Evolutionary conservation across 1,140 invertebrate genomes (phyloP).

Genomic region (Zophobas atratus): DNA sequence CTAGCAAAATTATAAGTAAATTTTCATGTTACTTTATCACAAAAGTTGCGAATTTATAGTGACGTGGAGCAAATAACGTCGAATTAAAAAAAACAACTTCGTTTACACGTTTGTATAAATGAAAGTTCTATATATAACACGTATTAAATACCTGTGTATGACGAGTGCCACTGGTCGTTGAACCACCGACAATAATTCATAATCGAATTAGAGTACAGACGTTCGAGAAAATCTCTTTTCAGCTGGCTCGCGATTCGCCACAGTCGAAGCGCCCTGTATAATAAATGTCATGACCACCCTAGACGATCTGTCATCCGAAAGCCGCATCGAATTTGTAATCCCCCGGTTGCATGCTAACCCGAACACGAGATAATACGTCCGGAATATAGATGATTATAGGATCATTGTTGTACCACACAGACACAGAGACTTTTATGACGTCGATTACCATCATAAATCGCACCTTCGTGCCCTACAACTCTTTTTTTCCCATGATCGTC

Average conservation of each 20-base stretch:
- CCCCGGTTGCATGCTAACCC: slow-evolving; percentile 35
- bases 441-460: slow-evolving; percentile 26
- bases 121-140: no score
- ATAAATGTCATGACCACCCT: slow-evolving; percentile 55
- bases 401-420: slow-evolving; percentile 40
- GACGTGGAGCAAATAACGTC: no score
- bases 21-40: no score
- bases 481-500: not conserved
- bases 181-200: slow-evolving; percentile 33
- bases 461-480: slow-evolving; percentile 11
- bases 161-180: not conserved
- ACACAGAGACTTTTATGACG: slow-evolving; percentile 37
- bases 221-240: slow-evolving; percentile 46
- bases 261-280: slow-evolving; percentile 48
- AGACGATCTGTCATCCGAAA: slow-evolving; percentile 50
- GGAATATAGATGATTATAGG: slow-evolving; percentile 46
- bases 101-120: no score
- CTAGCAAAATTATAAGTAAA: no score
- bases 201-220: slow-evolving; percentile 35
- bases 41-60: no score
- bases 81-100: no score
- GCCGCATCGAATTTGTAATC: slow-evolving; percentile 53
- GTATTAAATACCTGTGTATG: not conserved
- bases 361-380: slow-evolving; percentile 40
- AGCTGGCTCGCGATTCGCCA: slow-evolving; percentile 43